A percentile compares a stretch with the other conserved stretches of the same genome.
Conservation (phyloP, 2,888 invertebrate species). For the Erannis defoliaria region DNA sequence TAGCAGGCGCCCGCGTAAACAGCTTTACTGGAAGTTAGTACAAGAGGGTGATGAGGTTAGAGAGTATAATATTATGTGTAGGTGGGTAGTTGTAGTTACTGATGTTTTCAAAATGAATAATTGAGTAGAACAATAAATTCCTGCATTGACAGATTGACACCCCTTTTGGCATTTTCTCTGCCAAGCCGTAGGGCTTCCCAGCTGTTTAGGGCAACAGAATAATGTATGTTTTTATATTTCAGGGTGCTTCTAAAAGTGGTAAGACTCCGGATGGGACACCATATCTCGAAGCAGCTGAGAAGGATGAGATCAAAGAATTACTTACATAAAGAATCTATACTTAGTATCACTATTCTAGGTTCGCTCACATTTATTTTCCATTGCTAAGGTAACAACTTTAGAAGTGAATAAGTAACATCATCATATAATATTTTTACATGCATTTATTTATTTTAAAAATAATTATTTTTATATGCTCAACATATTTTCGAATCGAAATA, state of each 20-base stretch:
- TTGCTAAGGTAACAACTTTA: conserved; percentile 67
- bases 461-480: conserved; percentile 83
- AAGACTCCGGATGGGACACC: conserved; percentile 95
- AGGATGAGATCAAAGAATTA: conserved; percentile 95
- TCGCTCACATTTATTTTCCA: conserved; percentile 68
- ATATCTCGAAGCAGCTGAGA: conserved; percentile 96
- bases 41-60: no score
- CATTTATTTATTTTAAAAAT: conserved; percentile 82
- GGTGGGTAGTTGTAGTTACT: no score
- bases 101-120: no score
- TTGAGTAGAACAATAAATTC: no score
- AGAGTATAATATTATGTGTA: no score
- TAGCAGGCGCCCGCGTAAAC: no score
- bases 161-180: no score
- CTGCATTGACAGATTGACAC: no score
- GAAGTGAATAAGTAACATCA: conserved; percentile 62
- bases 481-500: conserved; percentile 63
- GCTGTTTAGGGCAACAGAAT: background rate
- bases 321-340: conserved; percentile 67
- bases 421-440: conserved; percentile 80
- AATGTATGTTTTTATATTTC: conserved; percentile 43
- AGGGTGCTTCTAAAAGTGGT: conserved; percentile 94
- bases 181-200: no score
- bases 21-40: no score
- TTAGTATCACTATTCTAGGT: conserved; percentile 51